Base-by-base conservation (phyloP, 2,113 vertebrate species). In the Chiloscyllium plagiosum region DNA sequence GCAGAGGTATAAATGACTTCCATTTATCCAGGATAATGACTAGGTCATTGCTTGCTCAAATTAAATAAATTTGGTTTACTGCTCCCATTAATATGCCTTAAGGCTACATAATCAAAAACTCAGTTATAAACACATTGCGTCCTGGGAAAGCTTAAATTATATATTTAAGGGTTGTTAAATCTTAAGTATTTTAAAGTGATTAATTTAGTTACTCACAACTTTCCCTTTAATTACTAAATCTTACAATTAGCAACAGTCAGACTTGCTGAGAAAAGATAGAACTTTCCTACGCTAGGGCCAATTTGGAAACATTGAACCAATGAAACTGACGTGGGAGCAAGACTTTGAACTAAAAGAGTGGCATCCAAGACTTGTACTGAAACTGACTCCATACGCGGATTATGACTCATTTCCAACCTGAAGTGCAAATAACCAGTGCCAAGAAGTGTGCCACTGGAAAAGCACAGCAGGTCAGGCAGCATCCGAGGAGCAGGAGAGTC, bases 151-250 rank as follows among this genome's bases (percentile, higher is more conserved):
- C 80, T 3, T 20, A 47, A 42, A 83, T 42, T 52, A 50, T 89
- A 89, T 52, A 56, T 89, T 89, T 56, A 89, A 89, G 50, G 50
- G 56, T 29, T 89, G 86, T 89, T 89, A 89, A 89, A 56, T 8
- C 80, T 87, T 22, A 29, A 29, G 12, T 61, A 61, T 47, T 47
- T 47, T 47, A 47, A 47, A 87, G 86, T 29, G 50, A 56, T 89
- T 89, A 56, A 89, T 56, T 89, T 89, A 83, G 42, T 83, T 83
- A 89, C 50, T 50, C 86, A 89, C 50, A 56, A 13, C 20, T 52
- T 89, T 89, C 50, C 47, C 50, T 89, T 89, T 56, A 89, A 83
- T 83, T 83, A 47, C 80, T 83, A 13, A 26, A 52, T 56, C 86
- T 89, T 7, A 42, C 80, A 83, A 83, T 83, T n/a, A 5, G 37